Base-by-base conservation (phyloP, 2,888 invertebrate genomes). In the Cheilosia pagana region DNA sequence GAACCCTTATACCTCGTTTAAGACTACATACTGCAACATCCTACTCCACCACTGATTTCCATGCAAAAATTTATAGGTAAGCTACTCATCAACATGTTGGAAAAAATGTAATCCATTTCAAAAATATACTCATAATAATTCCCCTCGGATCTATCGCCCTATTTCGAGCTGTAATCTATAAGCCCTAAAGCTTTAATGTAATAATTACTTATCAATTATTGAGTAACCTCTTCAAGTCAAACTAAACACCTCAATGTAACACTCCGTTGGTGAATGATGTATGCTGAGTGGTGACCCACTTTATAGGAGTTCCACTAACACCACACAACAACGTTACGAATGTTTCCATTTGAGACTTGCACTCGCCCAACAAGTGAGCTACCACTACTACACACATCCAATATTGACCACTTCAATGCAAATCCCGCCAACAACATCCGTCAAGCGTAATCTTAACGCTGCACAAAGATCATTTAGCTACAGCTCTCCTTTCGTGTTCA, bases 391-490 rank as follows among this genome's bases (percentile, higher is more conserved):
- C 16, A 28, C 25, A 28, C 28, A 14, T 28, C 28, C 53, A 16
- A 28, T 28, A 25, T 28, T 3, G 50, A 6, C 53, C 25, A 28
- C 16, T 28, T 53, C n/a, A 70, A 57, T 57, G 1, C 14, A n/a
- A 23, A 21, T 5, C n/a, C 23, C n/a, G 3, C 52, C 52, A 23
- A 16, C 23, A 52, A 16, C 25, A 25, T 35, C 1, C 31, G 10
- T 41, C 62, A 63, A 48, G 45, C 28, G 41, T 77, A 55, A 77
- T 77, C 70, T 77, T 63, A 71, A 57, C 55, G 16, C 55, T 70
- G 62, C 63, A 63, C 45, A 71, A 57, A 77, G 70, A 77, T 71
- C 77, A 63, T 71, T 77, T 55, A 41, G 50, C 35, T 63, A 16
- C 39, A 59, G n/a, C 43, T 43, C 62, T 21, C 39, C 62, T 48